phyloP scores from a whole-genome alignment of 2,888 invertebrate species.

The Adelognathus sp. region DNA sequence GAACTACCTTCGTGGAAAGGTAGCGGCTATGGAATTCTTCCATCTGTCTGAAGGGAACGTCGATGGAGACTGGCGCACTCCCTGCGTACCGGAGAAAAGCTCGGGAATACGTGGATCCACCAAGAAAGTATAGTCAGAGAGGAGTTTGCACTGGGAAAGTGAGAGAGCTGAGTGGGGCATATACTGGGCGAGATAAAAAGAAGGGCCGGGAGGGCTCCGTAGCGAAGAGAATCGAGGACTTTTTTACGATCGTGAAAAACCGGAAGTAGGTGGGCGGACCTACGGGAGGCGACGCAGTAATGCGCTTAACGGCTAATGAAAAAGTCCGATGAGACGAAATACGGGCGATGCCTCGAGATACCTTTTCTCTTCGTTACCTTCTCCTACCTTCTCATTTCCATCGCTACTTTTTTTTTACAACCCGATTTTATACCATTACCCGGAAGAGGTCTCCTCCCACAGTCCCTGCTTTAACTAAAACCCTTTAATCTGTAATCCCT shows the following conservation, averaged over 20 bases:
- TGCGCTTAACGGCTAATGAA: conserved; percentile 46
- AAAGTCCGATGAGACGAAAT: conserved; percentile 37
- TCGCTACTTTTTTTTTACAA: conserved; percentile 1
- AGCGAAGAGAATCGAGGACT: conserved; percentile 36
- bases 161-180: background rate
- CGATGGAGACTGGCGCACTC: conserved; percentile 4
- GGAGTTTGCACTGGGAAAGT: conserved; percentile 11
- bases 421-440: background rate
- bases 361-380: background rate
- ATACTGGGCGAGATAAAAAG: background rate
- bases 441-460: background rate
- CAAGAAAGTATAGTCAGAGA: conserved; percentile 9
- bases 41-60: background rate
- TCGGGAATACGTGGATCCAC: conserved; percentile 2
- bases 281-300: conserved; percentile 27
- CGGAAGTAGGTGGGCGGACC: conserved; percentile 45
- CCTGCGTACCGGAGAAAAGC: background rate
- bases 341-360: conserved; percentile 16
- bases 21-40: background rate
- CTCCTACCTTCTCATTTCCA: background rate
- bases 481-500: background rate
- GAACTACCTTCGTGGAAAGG: background rate
- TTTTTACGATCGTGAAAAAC: conserved; percentile 44
- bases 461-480: background rate
- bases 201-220: background rate